phyloP scores from a whole-genome alignment of 1,140 invertebrate species.

The Drosophila rufa region DNA sequence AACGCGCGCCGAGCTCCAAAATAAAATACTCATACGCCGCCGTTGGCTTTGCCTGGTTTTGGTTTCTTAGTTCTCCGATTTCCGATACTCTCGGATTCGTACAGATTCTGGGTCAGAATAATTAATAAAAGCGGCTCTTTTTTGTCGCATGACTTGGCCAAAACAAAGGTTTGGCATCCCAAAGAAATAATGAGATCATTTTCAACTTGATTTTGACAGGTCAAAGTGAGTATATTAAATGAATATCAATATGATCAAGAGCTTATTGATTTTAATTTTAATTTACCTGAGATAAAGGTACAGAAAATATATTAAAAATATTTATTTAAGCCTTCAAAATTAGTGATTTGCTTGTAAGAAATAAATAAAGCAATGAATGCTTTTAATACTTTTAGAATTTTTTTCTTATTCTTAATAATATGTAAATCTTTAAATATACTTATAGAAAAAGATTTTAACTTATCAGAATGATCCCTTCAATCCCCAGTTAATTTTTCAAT shows the following conservation, averaged over 20 bases:
- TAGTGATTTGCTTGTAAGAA: background rate
- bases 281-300: background rate
- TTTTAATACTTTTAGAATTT: too few relatives aligned
- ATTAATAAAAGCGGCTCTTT: slow-evolving; percentile 72
- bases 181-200: slow-evolving; percentile 15
- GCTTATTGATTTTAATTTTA: too few relatives aligned
- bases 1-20: slow-evolving; percentile 65
- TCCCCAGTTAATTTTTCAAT: background rate
- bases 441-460: background rate
- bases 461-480: background rate
- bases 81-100: slow-evolving; percentile 46
- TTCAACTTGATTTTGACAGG: slow-evolving; percentile 17
- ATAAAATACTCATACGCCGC: slow-evolving; percentile 22
- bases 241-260: background rate
- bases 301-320: background rate
- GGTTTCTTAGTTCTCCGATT: slow-evolving; percentile 39
- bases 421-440: too few relatives aligned
- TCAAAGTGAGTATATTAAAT: background rate
- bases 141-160: slow-evolving; percentile 68
- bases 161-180: slow-evolving; percentile 36
- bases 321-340: background rate
- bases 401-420: background rate
- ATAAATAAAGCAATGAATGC: background rate
- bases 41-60: slow-evolving; percentile 26
- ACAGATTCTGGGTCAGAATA: slow-evolving; percentile 78